These are phyloP conservation scores for Paedocypris sp. DNA, from an alignment of 2,113 vertebrate genomes.

Conservation along the genomic window DNA sequence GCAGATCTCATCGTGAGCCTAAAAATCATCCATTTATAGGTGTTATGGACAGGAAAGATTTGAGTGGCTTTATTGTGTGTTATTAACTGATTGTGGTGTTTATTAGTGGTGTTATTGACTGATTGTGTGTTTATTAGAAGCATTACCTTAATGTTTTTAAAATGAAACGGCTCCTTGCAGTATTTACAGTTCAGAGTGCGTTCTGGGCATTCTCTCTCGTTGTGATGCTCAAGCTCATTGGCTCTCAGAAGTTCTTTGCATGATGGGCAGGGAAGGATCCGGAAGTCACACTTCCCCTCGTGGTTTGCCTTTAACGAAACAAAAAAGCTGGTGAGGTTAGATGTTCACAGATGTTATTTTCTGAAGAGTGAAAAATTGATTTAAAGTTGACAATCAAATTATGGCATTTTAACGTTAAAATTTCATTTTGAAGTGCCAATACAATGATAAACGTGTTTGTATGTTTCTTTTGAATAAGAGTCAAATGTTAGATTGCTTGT, in stretches of 20 bases:
- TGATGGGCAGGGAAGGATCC: constrained; percentile 63
- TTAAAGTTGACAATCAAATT: no score
- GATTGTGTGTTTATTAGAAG: background rate
- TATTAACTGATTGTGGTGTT: no score
- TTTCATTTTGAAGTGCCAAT: no score
- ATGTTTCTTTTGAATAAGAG: no score
- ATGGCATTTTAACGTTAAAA: no score
- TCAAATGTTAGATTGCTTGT: no score
- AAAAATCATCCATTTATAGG: constrained; percentile 5
- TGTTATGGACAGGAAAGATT: no score
- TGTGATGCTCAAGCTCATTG: constrained; percentile 69
- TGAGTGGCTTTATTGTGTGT: no score
- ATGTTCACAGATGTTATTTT: no score
- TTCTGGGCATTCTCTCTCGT: constrained; percentile 67
- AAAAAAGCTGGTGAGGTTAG: background rate
- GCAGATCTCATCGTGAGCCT: constrained; percentile 87
- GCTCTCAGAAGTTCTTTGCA: constrained; percentile 67
- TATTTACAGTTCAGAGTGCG: constrained; percentile 71
- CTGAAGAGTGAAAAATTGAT: no score
- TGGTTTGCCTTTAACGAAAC: constrained; percentile 49
- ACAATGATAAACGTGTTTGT: no score
- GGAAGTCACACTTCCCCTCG: constrained; percentile 67
- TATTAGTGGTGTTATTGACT: no score
- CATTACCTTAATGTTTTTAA: constrained; percentile 62
- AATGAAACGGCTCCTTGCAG: constrained; percentile 65